Percentiles rank a stretch among this genome's conserved stretches.
Conservation (phyloP, 2,113 vertebrate species). For the Ancistrus triradiatus region DNA sequence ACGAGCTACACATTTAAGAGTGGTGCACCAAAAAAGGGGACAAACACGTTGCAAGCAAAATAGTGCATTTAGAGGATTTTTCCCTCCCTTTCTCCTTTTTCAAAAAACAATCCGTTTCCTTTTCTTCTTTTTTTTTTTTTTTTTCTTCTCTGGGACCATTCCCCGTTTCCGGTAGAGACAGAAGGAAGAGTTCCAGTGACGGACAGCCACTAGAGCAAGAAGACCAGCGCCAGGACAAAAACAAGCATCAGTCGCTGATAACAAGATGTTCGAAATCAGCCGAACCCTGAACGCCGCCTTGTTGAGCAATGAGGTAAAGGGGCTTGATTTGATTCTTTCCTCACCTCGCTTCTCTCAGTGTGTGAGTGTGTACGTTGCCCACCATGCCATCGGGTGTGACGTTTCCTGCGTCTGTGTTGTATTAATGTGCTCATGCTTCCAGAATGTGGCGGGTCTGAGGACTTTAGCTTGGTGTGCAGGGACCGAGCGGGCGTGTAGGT, state of each 20-base stretch:
- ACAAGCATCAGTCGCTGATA: conserved; percentile 48
- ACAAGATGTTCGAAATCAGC: conserved; percentile 99
- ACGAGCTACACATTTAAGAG: conserved; percentile 64
- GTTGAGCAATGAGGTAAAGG: conserved; percentile 99
- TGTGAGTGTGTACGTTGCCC: conserved; percentile 49
- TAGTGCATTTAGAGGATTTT: conserved; percentile 65
- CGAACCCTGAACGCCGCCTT: conserved; percentile 99
- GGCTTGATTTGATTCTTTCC: conserved; percentile 57
- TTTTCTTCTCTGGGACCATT: conserved; percentile 62
- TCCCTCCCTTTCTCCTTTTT: conserved; percentile 52
- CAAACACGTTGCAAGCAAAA: conserved; percentile 57
- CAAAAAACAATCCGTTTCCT: conserved; percentile 33
- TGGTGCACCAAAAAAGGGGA: conserved; percentile 61
- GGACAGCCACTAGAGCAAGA: conserved; percentile 36
- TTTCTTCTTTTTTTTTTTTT: conserved; percentile 46
- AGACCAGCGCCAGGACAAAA: conserved; percentile 42
- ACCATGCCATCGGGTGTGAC: conserved; percentile 45
- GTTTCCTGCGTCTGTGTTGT: conserved; percentile 51
- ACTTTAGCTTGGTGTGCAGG: conserved; percentile 51
- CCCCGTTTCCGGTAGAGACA: conserved; percentile 50
- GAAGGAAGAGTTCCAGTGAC: conserved; percentile 59
- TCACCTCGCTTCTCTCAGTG: conserved; percentile 58
- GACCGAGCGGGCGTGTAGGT: conserved; percentile 46
- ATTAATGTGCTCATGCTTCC: conserved; percentile 52
- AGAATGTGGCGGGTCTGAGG: conserved; percentile 47